phyloP scores from a whole-genome alignment of 2,797 vertebrate genomes.

The Sebastiscus albofasciatus region DNA sequence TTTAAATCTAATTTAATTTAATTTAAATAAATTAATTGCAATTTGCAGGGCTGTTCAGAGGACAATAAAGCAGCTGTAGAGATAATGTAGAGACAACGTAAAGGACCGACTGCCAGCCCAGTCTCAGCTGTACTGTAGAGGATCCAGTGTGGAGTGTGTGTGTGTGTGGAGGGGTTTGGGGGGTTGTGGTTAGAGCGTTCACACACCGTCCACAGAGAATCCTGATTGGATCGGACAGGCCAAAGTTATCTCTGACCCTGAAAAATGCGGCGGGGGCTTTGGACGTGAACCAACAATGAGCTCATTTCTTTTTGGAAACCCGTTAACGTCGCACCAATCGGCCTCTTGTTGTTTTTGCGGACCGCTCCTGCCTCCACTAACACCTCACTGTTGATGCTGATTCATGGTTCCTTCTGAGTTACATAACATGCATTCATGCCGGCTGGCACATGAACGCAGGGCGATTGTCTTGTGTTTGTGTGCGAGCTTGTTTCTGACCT shows the following conservation, averaged over 20 bases:
- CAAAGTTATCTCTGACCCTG: constrained; percentile 77
- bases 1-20: background rate
- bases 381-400: constrained; percentile 71
- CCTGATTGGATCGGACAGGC: constrained; percentile 77
- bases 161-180: background rate
- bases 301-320: constrained; percentile 77
- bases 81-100: background rate
- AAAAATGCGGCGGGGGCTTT: constrained; percentile 78
- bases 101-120: background rate
- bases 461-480: constrained; percentile 22
- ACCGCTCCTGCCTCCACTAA: constrained; percentile 28
- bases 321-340: constrained; percentile 61
- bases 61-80: background rate
- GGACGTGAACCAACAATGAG: constrained; percentile 81
- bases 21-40: background rate
- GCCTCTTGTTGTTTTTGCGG: constrained; percentile 71
- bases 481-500: constrained; percentile 30
- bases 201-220: constrained; percentile 49
- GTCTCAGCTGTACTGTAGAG: constrained; percentile 1
- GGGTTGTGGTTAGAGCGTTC: constrained; percentile 27
- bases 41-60: background rate
- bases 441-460: constrained; percentile 39
- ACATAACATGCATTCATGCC: constrained; percentile 69
- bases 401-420: constrained; percentile 74
- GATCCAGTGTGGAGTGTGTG: background rate